These are phyloP conservation scores for Carollia perspicillata DNA, from an alignment of 2,113 vertebrate species.

Conservation along the genomic window DNA sequence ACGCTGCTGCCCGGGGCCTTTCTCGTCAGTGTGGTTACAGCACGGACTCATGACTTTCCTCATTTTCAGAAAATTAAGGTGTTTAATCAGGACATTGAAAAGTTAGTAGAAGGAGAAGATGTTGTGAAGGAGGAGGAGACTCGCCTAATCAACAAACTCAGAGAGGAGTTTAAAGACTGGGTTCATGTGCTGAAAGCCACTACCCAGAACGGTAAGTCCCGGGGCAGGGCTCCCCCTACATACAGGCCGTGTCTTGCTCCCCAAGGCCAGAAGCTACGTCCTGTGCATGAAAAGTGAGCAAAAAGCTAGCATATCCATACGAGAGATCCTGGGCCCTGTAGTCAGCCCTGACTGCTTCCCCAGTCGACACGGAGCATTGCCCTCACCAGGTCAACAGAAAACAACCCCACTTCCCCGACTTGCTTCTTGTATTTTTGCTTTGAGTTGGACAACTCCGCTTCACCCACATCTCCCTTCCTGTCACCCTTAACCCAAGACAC, in stretches of 20 bases:
- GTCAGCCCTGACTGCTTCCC: neutral
- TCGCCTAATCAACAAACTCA: conserved; percentile 80
- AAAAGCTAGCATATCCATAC: accelerated
- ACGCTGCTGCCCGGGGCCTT: accelerated
- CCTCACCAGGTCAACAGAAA: neutral
- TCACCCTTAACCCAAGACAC: no score
- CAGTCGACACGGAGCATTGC: accelerated
- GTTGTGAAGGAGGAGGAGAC: conserved; percentile 61
- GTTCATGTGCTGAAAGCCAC: neutral
- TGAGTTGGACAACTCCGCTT: neutral
- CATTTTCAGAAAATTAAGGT: conserved; percentile 81
- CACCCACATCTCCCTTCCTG: neutral
- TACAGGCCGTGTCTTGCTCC: accelerated
- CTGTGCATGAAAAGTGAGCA: accelerated
- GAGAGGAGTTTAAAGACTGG: conserved; percentile 82
- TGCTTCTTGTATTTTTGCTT: neutral
- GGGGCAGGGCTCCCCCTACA: neutral
- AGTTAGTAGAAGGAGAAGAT: conserved; percentile 82
- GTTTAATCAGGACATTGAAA: conserved; percentile 79
- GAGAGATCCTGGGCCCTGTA: accelerated
- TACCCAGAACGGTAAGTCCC: conserved; percentile 74
- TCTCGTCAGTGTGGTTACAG: neutral
- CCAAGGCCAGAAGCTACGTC: neutral
- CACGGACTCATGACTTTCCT: neutral
- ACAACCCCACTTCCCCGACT: neutral